phyloP scores from a whole-genome alignment of 2,797 vertebrate species.

The Lagothrix lagotricha region DNA sequence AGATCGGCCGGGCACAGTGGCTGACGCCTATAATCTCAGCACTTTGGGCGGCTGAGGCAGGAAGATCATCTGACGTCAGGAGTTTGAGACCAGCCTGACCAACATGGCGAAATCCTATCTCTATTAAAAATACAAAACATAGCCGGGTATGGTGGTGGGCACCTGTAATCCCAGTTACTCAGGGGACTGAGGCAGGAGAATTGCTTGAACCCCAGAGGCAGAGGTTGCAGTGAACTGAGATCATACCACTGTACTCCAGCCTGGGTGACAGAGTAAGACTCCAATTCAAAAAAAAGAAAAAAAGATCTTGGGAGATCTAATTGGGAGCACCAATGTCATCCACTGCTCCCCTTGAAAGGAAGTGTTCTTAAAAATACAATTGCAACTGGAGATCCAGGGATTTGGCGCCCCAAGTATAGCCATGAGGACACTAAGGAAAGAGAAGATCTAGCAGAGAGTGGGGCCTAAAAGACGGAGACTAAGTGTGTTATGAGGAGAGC shows the following conservation, averaged over 20 bases:
- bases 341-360: not conserved
- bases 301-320: not conserved
- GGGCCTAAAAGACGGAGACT: not conserved
- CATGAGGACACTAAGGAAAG: not conserved
- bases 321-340: not conserved
- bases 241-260: not conserved
- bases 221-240: not conserved
- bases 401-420: not conserved
- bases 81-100: not conserved
- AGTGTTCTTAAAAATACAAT: not conserved
- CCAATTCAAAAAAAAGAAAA: not conserved
- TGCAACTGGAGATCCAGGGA: not conserved
- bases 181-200: not conserved
- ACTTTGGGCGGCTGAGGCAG: accelerated
- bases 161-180: not conserved
- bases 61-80: not conserved
- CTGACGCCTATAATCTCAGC: not conserved
- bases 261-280: not conserved
- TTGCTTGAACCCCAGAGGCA: not conserved
- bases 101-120: not conserved
- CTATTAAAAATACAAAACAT: not conserved
- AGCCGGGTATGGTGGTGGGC: not conserved
- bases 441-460: not conserved
- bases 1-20: not conserved
- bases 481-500: not conserved